These are phyloP conservation scores for Alauda arvensis DNA, from an alignment of 2,797 vertebrate genomes.

Conservation along the genomic window DNA sequence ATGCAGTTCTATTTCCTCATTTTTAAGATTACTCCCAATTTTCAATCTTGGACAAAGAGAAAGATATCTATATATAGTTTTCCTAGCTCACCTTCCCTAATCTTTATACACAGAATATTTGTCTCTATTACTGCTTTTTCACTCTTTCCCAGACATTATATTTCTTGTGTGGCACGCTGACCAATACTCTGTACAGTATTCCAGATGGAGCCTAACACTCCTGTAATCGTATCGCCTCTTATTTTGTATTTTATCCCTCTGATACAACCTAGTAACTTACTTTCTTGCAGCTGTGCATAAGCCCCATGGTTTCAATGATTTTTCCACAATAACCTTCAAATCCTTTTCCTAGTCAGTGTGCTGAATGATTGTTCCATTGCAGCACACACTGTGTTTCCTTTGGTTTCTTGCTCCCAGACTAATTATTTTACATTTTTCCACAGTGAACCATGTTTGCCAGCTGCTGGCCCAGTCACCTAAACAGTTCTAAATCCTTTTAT, in stretches of 20 bases:
- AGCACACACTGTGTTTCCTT: conserved; percentile 34
- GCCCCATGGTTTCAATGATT: conserved; percentile 54
- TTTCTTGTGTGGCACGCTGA: neutral
- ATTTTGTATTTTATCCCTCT: conserved; percentile 53
- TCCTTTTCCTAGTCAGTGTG: conserved; percentile 57
- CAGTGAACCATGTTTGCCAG: conserved; percentile 42
- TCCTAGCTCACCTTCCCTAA: neutral
- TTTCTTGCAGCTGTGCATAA: conserved; percentile 63
- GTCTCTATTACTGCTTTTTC: neutral
- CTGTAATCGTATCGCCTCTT: conserved; percentile 25
- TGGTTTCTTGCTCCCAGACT: conserved; percentile 60
- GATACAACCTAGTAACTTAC: conserved; percentile 49
- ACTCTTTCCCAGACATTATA: neutral
- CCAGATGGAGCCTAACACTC: conserved; percentile 42
- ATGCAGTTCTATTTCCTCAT: neutral
- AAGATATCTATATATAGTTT: neutral
- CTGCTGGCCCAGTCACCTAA: conserved; percentile 39
- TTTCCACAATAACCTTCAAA: conserved; percentile 71
- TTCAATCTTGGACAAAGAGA: neutral
- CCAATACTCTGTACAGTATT: neutral
- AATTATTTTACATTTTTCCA: conserved; percentile 69
- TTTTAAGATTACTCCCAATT: neutral
- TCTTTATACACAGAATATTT: neutral
- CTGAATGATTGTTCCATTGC: conserved; percentile 68
- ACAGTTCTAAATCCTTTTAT: conserved; percentile 56